Conservation (phyloP, 2,113 vertebrate genomes). For the Calidris pugnax region DNA sequence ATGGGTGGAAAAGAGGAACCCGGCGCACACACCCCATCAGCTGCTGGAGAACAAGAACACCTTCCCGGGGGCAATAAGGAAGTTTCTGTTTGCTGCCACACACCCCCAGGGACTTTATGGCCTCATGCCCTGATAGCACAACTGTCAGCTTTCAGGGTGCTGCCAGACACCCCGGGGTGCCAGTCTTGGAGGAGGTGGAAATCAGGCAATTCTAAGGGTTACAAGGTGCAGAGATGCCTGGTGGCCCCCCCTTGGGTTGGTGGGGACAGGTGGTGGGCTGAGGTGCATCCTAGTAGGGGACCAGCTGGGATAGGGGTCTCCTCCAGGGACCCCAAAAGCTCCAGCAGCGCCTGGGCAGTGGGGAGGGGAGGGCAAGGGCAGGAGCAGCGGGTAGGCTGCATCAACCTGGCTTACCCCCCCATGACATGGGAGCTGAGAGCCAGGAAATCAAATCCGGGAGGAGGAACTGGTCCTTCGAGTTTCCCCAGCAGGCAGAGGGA, state of each 20-base stretch:
- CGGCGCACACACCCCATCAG: not conserved
- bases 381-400: not conserved
- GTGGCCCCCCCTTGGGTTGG: not conserved
- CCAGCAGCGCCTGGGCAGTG: not conserved
- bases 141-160: not conserved
- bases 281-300: not conserved
- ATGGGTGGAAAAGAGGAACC: not conserved
- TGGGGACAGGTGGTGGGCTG: not conserved
- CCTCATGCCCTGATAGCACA: accelerated
- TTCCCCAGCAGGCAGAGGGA: not conserved
- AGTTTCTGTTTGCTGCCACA: not conserved
- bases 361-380: not conserved
- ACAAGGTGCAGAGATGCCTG: not conserved
- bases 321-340: not conserved
- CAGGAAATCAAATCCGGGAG: accelerated
- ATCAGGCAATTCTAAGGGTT: not conserved
- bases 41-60: not conserved
- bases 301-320: not conserved
- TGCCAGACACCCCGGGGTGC: not conserved
- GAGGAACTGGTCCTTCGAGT: conserved; percentile 41
- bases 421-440: not conserved
- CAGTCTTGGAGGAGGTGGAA: not conserved
- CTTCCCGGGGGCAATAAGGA: not conserved
- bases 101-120: accelerated
- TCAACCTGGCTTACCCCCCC: not conserved